Conservation (phyloP, 2,888 invertebrate species). For the Plebejus melissa region DNA sequence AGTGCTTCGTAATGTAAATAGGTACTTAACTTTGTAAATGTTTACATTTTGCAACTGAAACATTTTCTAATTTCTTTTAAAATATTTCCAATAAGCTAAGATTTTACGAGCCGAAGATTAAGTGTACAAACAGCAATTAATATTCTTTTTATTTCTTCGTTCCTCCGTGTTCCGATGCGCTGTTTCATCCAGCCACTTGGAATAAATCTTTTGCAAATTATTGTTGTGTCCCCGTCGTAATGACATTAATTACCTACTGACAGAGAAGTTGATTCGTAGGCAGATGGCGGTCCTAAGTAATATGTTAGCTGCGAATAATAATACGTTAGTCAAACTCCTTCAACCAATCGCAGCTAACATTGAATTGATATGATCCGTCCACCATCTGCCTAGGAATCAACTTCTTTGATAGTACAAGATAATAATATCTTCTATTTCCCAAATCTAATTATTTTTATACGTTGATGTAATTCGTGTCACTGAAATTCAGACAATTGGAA, state of each 20-base stretch:
- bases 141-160: background rate
- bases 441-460: background rate
- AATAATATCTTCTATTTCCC: background rate
- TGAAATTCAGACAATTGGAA: slow-evolving; percentile 21
- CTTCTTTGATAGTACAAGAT: too few species aligned
- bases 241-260: too few species aligned
- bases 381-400: too few species aligned
- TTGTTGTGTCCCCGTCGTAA: background rate
- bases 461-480: background rate
- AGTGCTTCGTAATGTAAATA: slow-evolving; percentile 5
- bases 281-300: too few species aligned
- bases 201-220: background rate
- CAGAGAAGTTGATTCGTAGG: too few species aligned
- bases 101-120: background rate
- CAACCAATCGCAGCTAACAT: too few species aligned
- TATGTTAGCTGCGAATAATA: too few species aligned
- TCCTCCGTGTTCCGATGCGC: background rate
- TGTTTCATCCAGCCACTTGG: background rate
- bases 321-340: too few species aligned
- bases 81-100: background rate
- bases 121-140: background rate
- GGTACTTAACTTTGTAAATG: background rate
- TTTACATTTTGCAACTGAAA: background rate
- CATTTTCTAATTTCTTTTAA: background rate
- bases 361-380: too few species aligned